Evolutionary conservation across 92 coral and sea anemone species (phyloP), one percentile per base, ranked within the genome.

Genomic region (Porites cylindrica): DNA sequence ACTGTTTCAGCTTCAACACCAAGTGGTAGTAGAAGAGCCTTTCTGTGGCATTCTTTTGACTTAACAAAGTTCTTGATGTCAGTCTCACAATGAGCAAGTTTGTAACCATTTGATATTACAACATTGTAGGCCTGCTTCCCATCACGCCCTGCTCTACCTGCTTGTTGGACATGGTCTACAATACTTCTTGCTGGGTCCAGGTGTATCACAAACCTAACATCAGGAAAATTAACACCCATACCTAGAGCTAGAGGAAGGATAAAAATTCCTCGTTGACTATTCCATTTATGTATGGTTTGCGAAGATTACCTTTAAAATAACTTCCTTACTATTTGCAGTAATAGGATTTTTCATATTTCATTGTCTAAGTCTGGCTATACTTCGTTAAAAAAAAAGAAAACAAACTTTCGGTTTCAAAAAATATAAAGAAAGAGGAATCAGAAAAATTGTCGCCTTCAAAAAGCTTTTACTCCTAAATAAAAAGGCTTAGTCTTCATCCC

Each of bases 111-210:
- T 61, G 76, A 91, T 12, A 93, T 85, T 5, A 85, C 72, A 38
- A 88, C 70, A 76, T 67, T 79, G 62, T 88, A 86, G 5, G 93
- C 66, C 21, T 76, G 86, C 23, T 86, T n/a, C 10, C 96, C 93
- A 86, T 93, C 85, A 23, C 92, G 72, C 0, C 91, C 92, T 16
- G 94, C 90, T 51, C 92, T 19, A 58, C 94, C 89, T 16, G 94
- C 76, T 60, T 91, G 80, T 63, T 91, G 94, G 63, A 81, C 77
- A 29, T 88, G 85, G 82, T 88, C 94, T 7, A 91, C 26, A 8
- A 91, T 51, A 58, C 72, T 71, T 54, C 91, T 16, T 50, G 87
- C 86, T 26, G 94, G 94, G 14, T 87, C 91, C 88, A 90, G 85
- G 70, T 89, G 79, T 6, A 87, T 13, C 21, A 83, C 75, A 72